These are phyloP conservation scores for Ptychobarbus kaznakovi DNA, from an alignment of 2,797 vertebrate genomes.

Conservation along the genomic window DNA sequence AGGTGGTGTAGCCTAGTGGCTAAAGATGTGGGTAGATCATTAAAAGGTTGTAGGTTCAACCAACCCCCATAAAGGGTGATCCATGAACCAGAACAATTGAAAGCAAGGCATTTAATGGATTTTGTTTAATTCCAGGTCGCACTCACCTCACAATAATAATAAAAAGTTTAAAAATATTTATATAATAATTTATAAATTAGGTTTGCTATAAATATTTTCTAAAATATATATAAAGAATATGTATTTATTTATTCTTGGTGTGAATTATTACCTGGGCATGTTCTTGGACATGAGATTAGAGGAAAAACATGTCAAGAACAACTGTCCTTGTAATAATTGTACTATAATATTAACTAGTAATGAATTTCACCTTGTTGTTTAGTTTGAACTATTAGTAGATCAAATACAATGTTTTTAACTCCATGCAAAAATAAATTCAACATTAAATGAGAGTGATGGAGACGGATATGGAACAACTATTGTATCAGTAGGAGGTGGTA, in stretches of 20 bases:
- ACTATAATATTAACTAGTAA: too few relatives aligned
- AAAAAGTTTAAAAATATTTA: background rate
- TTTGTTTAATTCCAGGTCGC: too few relatives aligned
- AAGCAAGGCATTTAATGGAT: background rate
- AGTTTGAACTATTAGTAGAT: too few relatives aligned
- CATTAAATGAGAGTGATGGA: too few relatives aligned
- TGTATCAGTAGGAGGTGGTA: too few relatives aligned
- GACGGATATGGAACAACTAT: too few relatives aligned
- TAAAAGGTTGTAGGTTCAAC: slow-evolving; percentile 4
- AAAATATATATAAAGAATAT: background rate
- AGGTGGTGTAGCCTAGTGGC: background rate
- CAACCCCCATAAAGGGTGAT: background rate
- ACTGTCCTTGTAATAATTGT: background rate
- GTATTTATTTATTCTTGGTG: background rate
- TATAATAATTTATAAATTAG: background rate
- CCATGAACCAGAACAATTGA: background rate
- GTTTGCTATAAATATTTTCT: background rate
- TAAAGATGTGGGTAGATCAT: background rate
- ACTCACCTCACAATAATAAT: background rate
- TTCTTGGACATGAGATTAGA: background rate
- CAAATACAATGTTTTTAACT: too few relatives aligned
- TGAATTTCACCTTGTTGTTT: too few relatives aligned
- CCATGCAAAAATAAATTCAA: too few relatives aligned
- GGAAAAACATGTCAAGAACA: background rate
- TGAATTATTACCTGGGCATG: background rate